Conservation (phyloP, 2,888 invertebrate genomes). For the Tetranychus piercei region DNA sequence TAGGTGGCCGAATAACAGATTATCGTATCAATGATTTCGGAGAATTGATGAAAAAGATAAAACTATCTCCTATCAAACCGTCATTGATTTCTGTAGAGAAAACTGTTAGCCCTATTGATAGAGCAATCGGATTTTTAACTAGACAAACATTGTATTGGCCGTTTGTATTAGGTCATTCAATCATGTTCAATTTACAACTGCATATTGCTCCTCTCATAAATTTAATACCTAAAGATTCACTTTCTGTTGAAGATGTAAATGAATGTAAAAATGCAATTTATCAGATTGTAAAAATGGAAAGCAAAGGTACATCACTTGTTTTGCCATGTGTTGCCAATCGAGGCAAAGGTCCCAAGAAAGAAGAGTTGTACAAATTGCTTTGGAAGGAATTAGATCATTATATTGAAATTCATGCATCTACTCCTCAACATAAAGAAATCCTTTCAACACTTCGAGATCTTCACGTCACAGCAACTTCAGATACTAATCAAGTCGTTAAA, state of each 20-base stretch:
- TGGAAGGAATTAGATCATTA: constrained; percentile 75
- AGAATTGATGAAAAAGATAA: constrained; percentile 62
- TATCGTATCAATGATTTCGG: constrained; percentile 73
- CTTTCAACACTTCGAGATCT: constrained; percentile 63
- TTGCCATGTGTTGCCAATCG: constrained; percentile 38
- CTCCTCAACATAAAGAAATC: constrained; percentile 56
- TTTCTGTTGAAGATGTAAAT: constrained; percentile 58
- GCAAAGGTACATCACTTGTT: constrained; percentile 60
- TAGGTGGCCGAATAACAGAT: constrained; percentile 80
- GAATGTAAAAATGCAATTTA: constrained; percentile 69
- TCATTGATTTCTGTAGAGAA: constrained; percentile 18
- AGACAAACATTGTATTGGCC: constrained; percentile 59
- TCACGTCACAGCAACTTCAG: constrained; percentile 26
- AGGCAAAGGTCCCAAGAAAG: constrained; percentile 36
- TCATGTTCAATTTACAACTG: constrained; percentile 61
- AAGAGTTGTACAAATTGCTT: constrained; percentile 74
- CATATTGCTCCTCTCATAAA: constrained; percentile 60
- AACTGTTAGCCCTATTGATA: constrained; percentile 13
- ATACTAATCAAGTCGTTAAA: background rate
- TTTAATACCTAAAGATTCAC: constrained; percentile 57
- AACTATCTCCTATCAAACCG: constrained; percentile 46
- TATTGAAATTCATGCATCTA: constrained; percentile 54
- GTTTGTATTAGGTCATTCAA: constrained; percentile 64
- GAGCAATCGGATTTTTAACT: constrained; percentile 48
- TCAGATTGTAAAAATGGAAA: constrained; percentile 57